Percentiles rank a stretch among this genome's conserved stretches.
Conservation (phyloP, 2,113 vertebrate species). For the Lasiurus borealis region DNA sequence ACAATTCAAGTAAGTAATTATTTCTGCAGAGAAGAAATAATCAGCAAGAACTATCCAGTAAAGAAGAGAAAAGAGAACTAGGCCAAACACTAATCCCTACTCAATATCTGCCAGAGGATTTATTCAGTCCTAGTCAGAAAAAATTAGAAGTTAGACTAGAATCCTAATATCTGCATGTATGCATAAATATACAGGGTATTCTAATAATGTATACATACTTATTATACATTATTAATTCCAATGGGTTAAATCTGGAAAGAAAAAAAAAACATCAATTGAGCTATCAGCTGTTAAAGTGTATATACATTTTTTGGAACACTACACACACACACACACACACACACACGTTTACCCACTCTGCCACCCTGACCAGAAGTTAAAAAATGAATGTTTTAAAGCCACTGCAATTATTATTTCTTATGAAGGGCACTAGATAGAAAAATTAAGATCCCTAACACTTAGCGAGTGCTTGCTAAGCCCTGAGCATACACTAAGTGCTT, state of each 20-base stretch:
- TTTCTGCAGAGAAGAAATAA: not conserved
- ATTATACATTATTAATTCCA: too few species aligned
- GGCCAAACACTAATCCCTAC: not conserved
- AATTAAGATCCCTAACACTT: not conserved
- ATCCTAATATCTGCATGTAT: not conserved
- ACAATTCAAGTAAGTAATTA: slow-evolving; percentile 18
- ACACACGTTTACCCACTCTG: not conserved
- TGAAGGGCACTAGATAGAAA: not conserved
- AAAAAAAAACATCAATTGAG: too few species aligned
- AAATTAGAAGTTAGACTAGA: slow-evolving; percentile 4
- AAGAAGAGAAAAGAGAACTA: slow-evolving; percentile 7
- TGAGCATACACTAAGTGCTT: not conserved
- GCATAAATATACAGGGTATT: too few species aligned
- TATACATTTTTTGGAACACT: too few species aligned
- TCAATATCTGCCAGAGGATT: not conserved
- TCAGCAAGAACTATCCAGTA: not conserved
- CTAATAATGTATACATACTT: too few species aligned
- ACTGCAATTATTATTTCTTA: not conserved
- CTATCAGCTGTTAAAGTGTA: too few species aligned
- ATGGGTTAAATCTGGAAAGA: too few species aligned
- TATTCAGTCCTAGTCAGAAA: slow-evolving; percentile 42
- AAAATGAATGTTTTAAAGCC: slow-evolving; percentile 7
- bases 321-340: too few species aligned
- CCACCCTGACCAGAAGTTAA: not conserved
- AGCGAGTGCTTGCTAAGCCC: not conserved